phyloP scores from a whole-genome alignment of 2,888 invertebrate genomes.

The Aproaerema taeniolella region DNA sequence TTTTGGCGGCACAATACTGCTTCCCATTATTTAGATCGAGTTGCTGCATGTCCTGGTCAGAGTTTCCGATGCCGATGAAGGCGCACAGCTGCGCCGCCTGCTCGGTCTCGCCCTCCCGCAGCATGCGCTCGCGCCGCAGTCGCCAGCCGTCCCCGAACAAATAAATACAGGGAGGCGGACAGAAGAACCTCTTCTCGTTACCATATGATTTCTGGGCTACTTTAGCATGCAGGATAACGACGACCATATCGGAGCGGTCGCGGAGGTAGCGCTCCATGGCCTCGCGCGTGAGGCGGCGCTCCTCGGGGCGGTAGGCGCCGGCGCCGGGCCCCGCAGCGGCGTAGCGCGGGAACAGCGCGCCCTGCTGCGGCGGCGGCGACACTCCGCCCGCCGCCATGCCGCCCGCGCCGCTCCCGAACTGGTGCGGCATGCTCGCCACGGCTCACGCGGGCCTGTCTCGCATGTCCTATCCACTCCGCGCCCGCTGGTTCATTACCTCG shows the following conservation, averaged over 20 bases:
- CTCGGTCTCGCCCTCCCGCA: constrained; percentile 92
- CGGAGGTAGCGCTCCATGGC: constrained; percentile 98
- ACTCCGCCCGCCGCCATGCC: constrained; percentile 88
- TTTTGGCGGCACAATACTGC: constrained; percentile 99
- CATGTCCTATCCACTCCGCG: constrained; percentile 35
- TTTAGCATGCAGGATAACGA: constrained; percentile 98
- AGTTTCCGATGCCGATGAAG: constrained; percentile 98
- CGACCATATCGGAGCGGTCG: constrained; percentile 95
- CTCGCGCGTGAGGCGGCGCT: constrained; percentile 90
- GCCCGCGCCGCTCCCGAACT: constrained; percentile 83
- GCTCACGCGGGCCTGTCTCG: constrained; percentile 54
- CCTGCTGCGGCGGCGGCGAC: constrained; percentile 79
- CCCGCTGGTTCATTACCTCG: constrained; percentile 27
- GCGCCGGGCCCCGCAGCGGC: constrained; percentile 77
- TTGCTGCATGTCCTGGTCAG: constrained; percentile 99
- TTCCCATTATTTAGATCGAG: constrained; percentile 97
- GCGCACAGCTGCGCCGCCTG: constrained; percentile 97
- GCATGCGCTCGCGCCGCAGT: constrained; percentile 94
- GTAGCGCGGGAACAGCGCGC: constrained; percentile 80
- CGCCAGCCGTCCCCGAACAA: constrained; percentile 99
- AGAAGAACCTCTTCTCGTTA: constrained; percentile 99
- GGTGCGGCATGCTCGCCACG: constrained; percentile 86
- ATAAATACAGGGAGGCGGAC: constrained; percentile 99
- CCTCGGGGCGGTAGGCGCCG: constrained; percentile 83
- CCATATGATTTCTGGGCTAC: constrained; percentile 99